These are phyloP conservation scores for Trachops cirrhosus DNA, from an alignment of 2,797 vertebrate genomes.

Conservation along the genomic window DNA sequence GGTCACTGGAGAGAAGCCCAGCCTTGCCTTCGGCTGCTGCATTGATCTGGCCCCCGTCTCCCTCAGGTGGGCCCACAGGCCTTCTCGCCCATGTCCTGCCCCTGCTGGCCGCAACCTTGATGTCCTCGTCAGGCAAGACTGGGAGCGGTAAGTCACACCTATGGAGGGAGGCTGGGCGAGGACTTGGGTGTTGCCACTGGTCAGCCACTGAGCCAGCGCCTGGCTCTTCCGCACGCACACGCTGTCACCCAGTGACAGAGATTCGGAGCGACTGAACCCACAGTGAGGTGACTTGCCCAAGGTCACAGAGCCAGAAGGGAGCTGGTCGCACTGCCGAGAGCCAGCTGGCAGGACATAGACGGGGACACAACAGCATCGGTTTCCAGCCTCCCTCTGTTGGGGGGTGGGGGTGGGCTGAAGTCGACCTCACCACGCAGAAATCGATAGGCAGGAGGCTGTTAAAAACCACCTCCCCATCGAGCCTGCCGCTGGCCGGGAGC, in stretches of 20 bases:
- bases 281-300: neutral
- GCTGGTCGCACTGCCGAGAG: conserved; percentile 40
- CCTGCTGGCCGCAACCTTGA: neutral
- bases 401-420: neutral
- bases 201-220: neutral
- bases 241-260: neutral
- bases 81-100: neutral
- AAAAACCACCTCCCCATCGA: conserved; percentile 48
- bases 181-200: accelerated
- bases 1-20: neutral
- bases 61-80: neutral
- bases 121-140: neutral
- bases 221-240: accelerated
- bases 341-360: conserved; percentile 68
- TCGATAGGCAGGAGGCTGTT: conserved; percentile 62
- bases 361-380: conserved; percentile 55
- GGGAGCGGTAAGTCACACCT: neutral
- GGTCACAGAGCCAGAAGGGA: conserved; percentile 21
- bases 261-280: neutral
- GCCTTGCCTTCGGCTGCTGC: accelerated
- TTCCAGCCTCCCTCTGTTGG: conserved; percentile 51
- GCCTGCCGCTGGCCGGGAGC: neutral
- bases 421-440: conserved; percentile 28
- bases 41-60: neutral
- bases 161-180: accelerated